phyloP scores from a whole-genome alignment of 2,113 vertebrate species.

The Notechis scutatus region DNA sequence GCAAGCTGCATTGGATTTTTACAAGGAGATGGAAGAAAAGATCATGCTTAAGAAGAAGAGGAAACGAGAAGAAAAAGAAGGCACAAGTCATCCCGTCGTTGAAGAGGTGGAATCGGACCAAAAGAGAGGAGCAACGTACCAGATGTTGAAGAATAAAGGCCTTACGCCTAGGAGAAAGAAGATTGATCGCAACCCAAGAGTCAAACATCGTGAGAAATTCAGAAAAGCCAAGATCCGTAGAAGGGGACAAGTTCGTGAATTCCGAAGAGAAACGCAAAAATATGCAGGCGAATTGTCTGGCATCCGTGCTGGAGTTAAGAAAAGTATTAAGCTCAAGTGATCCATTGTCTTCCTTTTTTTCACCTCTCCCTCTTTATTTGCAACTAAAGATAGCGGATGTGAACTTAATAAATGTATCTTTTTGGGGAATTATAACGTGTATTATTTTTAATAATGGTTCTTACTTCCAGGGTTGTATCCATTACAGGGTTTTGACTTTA shows the following conservation, averaged over 20 bases:
- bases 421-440: neutral
- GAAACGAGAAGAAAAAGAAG: neutral
- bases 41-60: conserved; percentile 68
- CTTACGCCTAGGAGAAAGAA: conserved; percentile 94
- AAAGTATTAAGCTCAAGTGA: conserved; percentile 89
- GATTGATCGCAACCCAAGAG: conserved; percentile 93
- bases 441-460: neutral
- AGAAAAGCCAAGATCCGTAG: conserved; percentile 88
- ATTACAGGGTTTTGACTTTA: neutral
- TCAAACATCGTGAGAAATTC: conserved; percentile 94
- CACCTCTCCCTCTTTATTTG: neutral
- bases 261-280: conserved; percentile 77
- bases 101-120: conserved; percentile 51
- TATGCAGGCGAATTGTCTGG: conserved; percentile 89
- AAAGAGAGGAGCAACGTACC: conserved; percentile 73
- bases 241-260: conserved; percentile 90
- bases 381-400: fast-evolving
- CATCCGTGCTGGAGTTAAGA: conserved; percentile 94
- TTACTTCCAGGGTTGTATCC: neutral
- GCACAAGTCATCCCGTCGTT: fast-evolving
- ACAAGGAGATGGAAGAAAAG: conserved; percentile 63
- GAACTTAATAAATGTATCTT: conserved; percentile 43
- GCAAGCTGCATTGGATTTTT: conserved; percentile 77
- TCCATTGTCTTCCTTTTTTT: neutral
- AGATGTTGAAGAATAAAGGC: conserved; percentile 80